Evolutionary conservation across 2,113 vertebrate species (phyloP).

Genomic region (Parotia lawesii): DNA sequence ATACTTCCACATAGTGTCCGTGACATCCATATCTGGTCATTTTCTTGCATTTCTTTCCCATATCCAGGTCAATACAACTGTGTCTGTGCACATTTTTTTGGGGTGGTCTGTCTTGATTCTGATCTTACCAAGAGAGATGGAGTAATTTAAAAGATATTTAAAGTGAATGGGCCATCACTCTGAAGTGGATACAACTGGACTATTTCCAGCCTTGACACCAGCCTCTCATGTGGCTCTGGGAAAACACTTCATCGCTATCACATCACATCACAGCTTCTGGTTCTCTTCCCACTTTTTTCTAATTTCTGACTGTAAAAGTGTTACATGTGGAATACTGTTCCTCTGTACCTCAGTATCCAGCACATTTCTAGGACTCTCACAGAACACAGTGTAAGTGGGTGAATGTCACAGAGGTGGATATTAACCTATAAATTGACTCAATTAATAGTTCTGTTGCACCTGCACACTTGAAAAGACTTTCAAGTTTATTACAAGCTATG

Average conservation of each 20-base stretch:
- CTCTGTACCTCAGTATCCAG: neutral
- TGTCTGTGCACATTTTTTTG: neutral
- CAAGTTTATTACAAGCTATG: neutral
- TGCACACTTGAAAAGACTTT: neutral
- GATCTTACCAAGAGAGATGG: neutral
- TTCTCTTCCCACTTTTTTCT: neutral
- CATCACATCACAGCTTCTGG: neutral
- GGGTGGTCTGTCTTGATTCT: neutral
- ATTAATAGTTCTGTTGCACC: neutral
- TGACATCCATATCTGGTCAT: neutral
- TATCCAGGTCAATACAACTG: neutral
- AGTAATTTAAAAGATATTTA: neutral
- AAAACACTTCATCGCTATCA: neutral
- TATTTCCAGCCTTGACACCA: neutral
- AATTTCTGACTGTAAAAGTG: neutral
- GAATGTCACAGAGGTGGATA: neutral
- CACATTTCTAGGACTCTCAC: neutral
- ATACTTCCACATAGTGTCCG: neutral
- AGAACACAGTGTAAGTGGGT: neutral
- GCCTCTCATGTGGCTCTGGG: neutral
- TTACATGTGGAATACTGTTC: neutral
- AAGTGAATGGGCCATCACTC: neutral
- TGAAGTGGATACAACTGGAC: neutral
- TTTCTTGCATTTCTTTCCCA: neutral
- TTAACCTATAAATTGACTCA: neutral